Evolutionary conservation across 2,113 vertebrate genomes (phyloP), one percentile per base, ranked within the genome.

Genomic region (Protobothrops mucrosquamatus): DNA sequence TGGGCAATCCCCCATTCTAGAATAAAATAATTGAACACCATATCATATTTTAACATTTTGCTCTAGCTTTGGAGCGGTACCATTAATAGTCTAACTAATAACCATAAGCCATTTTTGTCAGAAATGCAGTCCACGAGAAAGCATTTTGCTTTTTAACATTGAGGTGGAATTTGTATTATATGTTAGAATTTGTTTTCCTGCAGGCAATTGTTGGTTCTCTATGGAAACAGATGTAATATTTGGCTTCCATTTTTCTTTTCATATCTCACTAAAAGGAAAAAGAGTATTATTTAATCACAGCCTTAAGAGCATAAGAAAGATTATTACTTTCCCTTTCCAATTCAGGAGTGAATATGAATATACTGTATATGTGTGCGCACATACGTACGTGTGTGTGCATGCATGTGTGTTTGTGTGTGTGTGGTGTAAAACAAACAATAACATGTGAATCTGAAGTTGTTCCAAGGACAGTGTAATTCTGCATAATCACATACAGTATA

Each of bases 161-260:
- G 89, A 94, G 88, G 54, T 64, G 74, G 94, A 91, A 56, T 23
- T 92, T 20, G 8, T 93, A 1, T 95, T 92, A 92, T 29, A 94
- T 90, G 90, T 87, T 1, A 6, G 92, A 88, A 24, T 29, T 23
- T 48, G 3, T 95, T 95, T 95, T 87, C 20, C 18, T 91, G 87
- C 52, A 89, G 89, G 26, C 39, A 91, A 52, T n/a, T 90, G 34
- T 90, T 54, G 5, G 34, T 46, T 92, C 94, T 91, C 48, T 3
- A 24, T 34, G 46, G 57, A 23, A 93, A 94, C 92, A 87, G 10
- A 92, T 92, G 52, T 7, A 18, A 93, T 96, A 92, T 69, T 43
- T 55, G 88, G 26, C 11, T 94, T 94, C 95, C 91, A 81, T 94
- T 95, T 96, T 81, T 87, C 74, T 93, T 90, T 92, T 97, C 96